Conservation (phyloP, 2,113 vertebrate genomes). For the Catharus fuscescens region DNA sequence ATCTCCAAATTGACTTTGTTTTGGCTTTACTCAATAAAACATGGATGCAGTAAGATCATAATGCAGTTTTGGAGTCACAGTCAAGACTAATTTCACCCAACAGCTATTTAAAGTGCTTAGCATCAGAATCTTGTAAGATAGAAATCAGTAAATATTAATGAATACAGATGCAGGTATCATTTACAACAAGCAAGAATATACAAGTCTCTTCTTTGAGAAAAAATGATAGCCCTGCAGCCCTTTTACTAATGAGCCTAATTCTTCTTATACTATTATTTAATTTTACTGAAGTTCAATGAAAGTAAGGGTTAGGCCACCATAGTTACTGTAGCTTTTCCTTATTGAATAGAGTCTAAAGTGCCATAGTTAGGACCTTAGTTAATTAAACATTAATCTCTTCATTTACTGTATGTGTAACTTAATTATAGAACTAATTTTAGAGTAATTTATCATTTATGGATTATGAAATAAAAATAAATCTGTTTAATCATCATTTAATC, state of each 20-base stretch:
- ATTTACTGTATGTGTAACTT: conserved; percentile 39
- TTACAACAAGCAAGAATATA: not conserved
- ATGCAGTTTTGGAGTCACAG: not conserved
- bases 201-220: not conserved
- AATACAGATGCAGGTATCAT: not conserved
- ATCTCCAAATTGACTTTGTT: not conserved
- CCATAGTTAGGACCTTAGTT: conserved; percentile 24
- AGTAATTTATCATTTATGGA: conserved; percentile 55
- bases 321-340: not conserved
- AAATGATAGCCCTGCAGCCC: not conserved
- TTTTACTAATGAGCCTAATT: not conserved
- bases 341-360: not conserved
- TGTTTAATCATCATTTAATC: conserved; percentile 58
- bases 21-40: not conserved
- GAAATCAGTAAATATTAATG: not conserved
- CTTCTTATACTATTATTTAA: not conserved
- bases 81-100: not conserved
- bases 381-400: conserved; percentile 62
- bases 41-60: not conserved
- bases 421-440: conserved; percentile 48
- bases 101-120: not conserved
- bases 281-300: not conserved
- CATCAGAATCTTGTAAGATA: not conserved
- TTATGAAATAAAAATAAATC: conserved; percentile 65
- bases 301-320: not conserved